Evolutionary conservation across 2,113 vertebrate species (phyloP), one percentile per base, ranked within the genome.

Genomic region (Columbina picui): DNA sequence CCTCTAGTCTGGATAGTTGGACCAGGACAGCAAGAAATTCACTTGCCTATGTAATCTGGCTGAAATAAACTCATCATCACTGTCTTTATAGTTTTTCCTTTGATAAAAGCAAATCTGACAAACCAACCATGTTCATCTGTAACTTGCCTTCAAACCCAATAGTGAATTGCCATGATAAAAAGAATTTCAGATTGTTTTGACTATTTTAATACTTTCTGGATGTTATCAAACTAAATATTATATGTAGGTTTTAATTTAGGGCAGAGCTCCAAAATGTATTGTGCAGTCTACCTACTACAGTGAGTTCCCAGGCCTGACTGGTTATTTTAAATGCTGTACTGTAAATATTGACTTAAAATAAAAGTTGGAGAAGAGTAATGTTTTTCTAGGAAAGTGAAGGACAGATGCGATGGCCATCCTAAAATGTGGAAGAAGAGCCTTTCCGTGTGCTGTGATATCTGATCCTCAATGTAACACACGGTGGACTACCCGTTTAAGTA

Each of bases 231-330:
- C 59, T 70, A 47, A 57, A 70, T 55, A 5, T 18, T 30, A 27
- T 14, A 32, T 6, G 3, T 61, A 10, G 38, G 16, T 78, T 91
- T 78, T 84, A 50, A 38, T 68, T 67, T 78, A 75, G 18, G 13
- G 16, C 4, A 55, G 9, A 3, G 1, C 14, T 81, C n/a, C 68
- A 38, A 88, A 90, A 88, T 14, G 3, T 0, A 0, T 18, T 65
- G 32, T 75, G 18, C 25, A 30, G 22, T 32, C 47, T 59, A 41
- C 22, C 57, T 77, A 2, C 49, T 39, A 3, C 0, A 0, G 53
- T 22, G 26, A 49, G 7, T 70, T 86, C 15, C 68, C 59, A 80
- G 30, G 38, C 23, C 59, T 88, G n/a, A 34, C 18, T 29, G 52
- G 29, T 10, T 36, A 36, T 88, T 94, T 93, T 77, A 85, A 91